Evolutionary conservation across 1,140 invertebrate species (phyloP), one percentile per base, ranked within the genome.

Genomic region (Propsilocerus akamusi): DNA sequence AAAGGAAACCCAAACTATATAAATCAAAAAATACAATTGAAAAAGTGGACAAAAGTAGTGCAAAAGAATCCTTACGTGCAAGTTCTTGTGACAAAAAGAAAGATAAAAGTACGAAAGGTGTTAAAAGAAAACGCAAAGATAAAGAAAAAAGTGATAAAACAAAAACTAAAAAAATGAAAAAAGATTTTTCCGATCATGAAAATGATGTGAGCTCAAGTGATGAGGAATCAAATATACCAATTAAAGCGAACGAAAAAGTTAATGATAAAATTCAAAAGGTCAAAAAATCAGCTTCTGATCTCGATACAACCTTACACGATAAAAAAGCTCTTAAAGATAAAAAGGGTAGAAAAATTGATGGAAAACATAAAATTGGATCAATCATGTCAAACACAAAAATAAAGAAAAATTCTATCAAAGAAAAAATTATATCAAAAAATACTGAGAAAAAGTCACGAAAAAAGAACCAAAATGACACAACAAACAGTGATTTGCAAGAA

Each of bases 401-500:
- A n/a, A n/a, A n/a, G n/a, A n/a, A n/a, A n/a, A n/a, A n/a, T n/a
- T n/a, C n/a, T n/a, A n/a, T n/a, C n/a, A n/a, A n/a, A n/a, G n/a
- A n/a, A n/a, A n/a, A n/a, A n/a, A n/a, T n/a, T n/a, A n/a, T n/a
- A n/a, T 34, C 41, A 53, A 47, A 24, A 51, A 20, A 48, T 32
- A 11, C 52, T 52, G 20, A 49, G 51, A 20, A 22, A 54, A 46
- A 50, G 50, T 24, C 22, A 51, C n/a, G 8, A 56, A 55, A 26
- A 58, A 63, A 25, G n/a, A n/a, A n/a, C n/a, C n/a, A n/a, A n/a
- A 56, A 58, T 61, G 60, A 60, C 58, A 60, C 65, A 62, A 62
- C 56, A 25, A 64, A 66, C 53, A 57, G 54, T 41, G 64, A 62
- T 63, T 58, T 63, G 51, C 61, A 64, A 60, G 65, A 66, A 50